A percentile compares a stretch with the other conserved stretches of the same genome.
Evolutionary conservation across 37 sponge, comb jelly and placozoan species (phyloP).

Genomic region (Ianthella basta): DNA sequence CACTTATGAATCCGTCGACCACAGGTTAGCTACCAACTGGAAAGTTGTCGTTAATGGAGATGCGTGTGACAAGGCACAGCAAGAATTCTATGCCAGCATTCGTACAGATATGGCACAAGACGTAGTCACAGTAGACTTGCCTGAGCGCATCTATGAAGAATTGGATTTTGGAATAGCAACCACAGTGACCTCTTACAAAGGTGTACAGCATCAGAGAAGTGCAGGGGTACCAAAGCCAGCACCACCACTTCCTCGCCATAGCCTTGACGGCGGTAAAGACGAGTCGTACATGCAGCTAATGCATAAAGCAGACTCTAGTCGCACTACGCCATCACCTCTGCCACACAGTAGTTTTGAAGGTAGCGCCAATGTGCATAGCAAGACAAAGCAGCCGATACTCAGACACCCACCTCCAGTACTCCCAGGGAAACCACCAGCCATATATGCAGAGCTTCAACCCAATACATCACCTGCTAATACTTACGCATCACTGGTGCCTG

Average conservation of each 20-base stretch:
- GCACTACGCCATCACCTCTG: too few species aligned
- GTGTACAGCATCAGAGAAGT: too few species aligned
- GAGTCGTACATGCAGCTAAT: background rate
- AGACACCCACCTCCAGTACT: background rate
- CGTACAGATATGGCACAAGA: constrained; percentile 4
- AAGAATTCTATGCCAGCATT: background rate
- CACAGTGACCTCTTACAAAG: too few species aligned
- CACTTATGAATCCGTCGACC: background rate
- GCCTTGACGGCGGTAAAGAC: background rate
- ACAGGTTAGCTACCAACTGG: background rate
- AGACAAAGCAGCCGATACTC: background rate
- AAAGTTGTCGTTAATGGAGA: background rate
- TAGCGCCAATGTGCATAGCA: background rate
- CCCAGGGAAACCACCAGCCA: background rate
- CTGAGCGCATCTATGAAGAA: constrained; percentile 16
- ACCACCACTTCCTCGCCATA: constrained; percentile 2
- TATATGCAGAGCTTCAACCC: background rate
- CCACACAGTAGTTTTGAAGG: too few species aligned
- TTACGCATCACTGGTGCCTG: background rate
- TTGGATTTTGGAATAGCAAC: background rate
- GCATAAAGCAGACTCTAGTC: too few species aligned
- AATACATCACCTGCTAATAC: background rate
- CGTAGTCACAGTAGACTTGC: background rate
- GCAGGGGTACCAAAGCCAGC: background rate
- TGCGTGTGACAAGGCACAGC: background rate